Percentiles rank a stretch among this genome's conserved stretches.
These are phyloP conservation scores for Anthonomus grandis DNA, from an alignment of 1,140 invertebrate species.

Conservation along the genomic window DNA sequence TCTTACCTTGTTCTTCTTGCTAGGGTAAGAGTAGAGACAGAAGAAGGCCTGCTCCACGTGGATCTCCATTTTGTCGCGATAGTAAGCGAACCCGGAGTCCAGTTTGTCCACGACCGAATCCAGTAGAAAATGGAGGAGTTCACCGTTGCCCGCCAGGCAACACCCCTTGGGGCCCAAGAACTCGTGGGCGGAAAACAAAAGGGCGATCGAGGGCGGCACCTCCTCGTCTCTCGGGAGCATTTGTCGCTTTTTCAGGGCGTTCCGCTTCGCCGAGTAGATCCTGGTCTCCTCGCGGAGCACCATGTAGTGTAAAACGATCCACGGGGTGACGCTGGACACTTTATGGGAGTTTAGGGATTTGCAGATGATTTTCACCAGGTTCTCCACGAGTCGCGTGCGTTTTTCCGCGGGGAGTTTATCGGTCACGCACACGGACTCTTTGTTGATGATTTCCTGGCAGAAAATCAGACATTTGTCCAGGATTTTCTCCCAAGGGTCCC, in stretches of 20 bases:
- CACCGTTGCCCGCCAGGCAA: conserved; percentile 74
- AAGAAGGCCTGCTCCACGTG: conserved; percentile 85
- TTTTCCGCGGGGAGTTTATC: conserved; percentile 54
- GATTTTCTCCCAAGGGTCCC: conserved; percentile 58
- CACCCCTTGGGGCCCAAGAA: conserved; percentile 63
- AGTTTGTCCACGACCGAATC: conserved; percentile 68
- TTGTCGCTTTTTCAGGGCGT: conserved; percentile 39
- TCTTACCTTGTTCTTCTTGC: conserved; percentile 63
- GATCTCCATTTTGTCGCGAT: conserved; percentile 60
- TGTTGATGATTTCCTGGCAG: conserved; percentile 63
- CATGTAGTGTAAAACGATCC: conserved; percentile 82
- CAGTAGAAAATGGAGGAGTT: conserved; percentile 73
- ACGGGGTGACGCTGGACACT: conserved; percentile 65
- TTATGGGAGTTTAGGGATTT: conserved; percentile 68
- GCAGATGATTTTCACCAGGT: conserved; percentile 69
- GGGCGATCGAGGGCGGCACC: conserved; percentile 70
- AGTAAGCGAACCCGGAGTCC: conserved; percentile 54
- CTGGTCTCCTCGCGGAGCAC: conserved; percentile 55
- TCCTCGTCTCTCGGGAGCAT: conserved; percentile 52
- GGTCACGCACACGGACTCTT: conserved; percentile 56
- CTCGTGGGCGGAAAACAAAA: conserved; percentile 82
- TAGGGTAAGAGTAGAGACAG: conserved; percentile 84
- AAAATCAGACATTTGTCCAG: conserved; percentile 66
- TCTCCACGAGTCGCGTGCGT: conserved; percentile 66
- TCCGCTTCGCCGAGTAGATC: conserved; percentile 49